Evolutionary conservation across 1,140 invertebrate genomes (phyloP).

Genomic region (Hycleus phaleratus): DNA sequence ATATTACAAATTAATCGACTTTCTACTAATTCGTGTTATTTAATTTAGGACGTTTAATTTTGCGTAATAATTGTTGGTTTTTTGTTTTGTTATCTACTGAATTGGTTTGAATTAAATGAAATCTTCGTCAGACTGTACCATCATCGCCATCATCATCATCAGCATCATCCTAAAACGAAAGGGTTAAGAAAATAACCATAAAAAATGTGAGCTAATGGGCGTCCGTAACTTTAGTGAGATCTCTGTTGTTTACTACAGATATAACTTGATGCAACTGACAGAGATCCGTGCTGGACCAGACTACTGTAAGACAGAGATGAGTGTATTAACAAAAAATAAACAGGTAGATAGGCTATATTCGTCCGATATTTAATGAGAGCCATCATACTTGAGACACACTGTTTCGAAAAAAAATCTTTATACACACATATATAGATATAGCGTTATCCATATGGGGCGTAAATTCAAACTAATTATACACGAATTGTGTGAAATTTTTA

Average conservation of each 20-base stretch:
- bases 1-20: too few species aligned
- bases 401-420: not conserved
- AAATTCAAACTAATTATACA: too few species aligned
- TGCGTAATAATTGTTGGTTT: too few species aligned
- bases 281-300: not conserved
- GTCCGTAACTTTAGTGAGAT: slow-evolving; percentile 14
- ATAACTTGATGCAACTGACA: slow-evolving; percentile 6
- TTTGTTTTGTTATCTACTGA: too few species aligned
- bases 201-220: slow-evolving; percentile 22
- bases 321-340: slow-evolving; percentile 19
- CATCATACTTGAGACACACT: slow-evolving; percentile 16
- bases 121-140: slow-evolving; percentile 16
- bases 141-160: too few species aligned
- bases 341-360: slow-evolving; percentile 21
- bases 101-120: not conserved
- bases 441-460: too few species aligned
- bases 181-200: slow-evolving; percentile 22
- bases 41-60: too few species aligned
- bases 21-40: too few species aligned
- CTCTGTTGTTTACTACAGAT: slow-evolving; percentile 19
- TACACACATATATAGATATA: not conserved
- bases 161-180: slow-evolving; percentile 11
- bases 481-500: too few species aligned
- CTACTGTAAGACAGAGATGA: slow-evolving; percentile 11
- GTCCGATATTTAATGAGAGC: slow-evolving; percentile 18